Evolutionary conservation across 2,888 invertebrate species (phyloP).

Genomic region (Drosophila formosana): DNA sequence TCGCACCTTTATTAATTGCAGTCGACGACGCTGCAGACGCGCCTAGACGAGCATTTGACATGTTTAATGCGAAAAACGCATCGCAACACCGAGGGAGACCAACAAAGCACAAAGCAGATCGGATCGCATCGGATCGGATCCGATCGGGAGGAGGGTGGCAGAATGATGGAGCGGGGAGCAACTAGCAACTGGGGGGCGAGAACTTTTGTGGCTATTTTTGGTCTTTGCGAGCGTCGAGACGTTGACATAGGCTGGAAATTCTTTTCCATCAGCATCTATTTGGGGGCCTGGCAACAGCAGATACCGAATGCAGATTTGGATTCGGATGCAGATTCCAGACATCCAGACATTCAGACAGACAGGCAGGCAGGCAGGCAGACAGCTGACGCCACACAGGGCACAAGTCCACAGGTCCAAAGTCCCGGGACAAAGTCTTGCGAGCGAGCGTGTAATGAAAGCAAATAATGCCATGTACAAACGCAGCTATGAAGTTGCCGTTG

Average conservation of each 20-base stretch:
- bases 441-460: slow-evolving; percentile 27
- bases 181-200: slow-evolving; percentile 30
- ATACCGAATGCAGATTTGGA: too few species aligned
- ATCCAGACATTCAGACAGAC: slow-evolving; percentile 9
- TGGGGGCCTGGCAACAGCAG: slow-evolving; percentile 48
- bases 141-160: neutral
- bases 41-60: slow-evolving; percentile 74
- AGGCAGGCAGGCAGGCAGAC: slow-evolving; percentile 29
- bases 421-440: slow-evolving; percentile 29
- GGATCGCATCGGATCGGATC: too few species aligned
- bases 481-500: neutral
- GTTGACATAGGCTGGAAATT: slow-evolving; percentile 76
- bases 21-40: slow-evolving; percentile 63
- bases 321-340: slow-evolving; percentile 1
- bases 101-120: neutral
- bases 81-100: slow-evolving; percentile 4
- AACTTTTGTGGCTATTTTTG: slow-evolving; percentile 61
- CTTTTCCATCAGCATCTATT: slow-evolving; percentile 53
- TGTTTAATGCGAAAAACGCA: slow-evolving; percentile 73
- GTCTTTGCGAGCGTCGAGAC: slow-evolving; percentile 30
- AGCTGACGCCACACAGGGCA: slow-evolving; percentile 51
- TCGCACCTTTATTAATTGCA: slow-evolving; percentile 83
- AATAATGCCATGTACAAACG: slow-evolving; percentile 13
- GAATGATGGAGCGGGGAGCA: neutral
- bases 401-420: slow-evolving; percentile 49